Base-by-base conservation (phyloP, 2,113 vertebrate genomes). In the Dolichotis patagonum region DNA sequence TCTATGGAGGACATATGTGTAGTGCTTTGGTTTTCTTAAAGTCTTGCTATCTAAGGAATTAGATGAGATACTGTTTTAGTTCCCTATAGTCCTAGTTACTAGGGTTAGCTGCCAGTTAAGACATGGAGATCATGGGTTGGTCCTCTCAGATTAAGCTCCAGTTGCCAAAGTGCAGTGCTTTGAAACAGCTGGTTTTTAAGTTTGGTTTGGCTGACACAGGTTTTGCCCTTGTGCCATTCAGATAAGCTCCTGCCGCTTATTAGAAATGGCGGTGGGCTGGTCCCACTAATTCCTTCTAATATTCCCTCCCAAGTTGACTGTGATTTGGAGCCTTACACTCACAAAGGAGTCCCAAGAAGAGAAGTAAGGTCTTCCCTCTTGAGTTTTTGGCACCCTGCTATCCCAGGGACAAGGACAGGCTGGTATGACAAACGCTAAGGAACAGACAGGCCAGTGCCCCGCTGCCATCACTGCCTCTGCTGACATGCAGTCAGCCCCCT, bases 21-120 rank as follows among this genome's bases (percentile, higher is more conserved):
- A 6, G 24, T 32, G 62, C 14, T 90, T 69, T 92, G 6, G 16
- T 60, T 94, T 94, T 41, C 67, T 80, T 19, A 67, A 84, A 83
- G 69, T 41, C 86, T 93, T 83, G 7, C 43, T 12, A 71, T 46
- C 24, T 56, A 86, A 94, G 8, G 6, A 96, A 80, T 95, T 80
- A 43, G 11, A 30, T 65, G 58, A 85, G 43, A 30, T 63, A 41
- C 0, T 4, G 49, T n/a, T 46, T 86, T 67, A 77, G 80, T 54
- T 93, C 35, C 35, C 24, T 32, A 9, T 30, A 20, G 46, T 9
- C n/a, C 77, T 54, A 54, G 43, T 78, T 30, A 83, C 52, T 78
- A 43, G 11, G 10, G 38, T 62, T 77, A 62, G 19, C 43, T 62
- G 17, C 10, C 32, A 22, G 43, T 14, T 58, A 35, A 81, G 4